These are phyloP conservation scores for Cephus pulcher DNA, from an alignment of 2,888 invertebrate species.

Conservation along the genomic window DNA sequence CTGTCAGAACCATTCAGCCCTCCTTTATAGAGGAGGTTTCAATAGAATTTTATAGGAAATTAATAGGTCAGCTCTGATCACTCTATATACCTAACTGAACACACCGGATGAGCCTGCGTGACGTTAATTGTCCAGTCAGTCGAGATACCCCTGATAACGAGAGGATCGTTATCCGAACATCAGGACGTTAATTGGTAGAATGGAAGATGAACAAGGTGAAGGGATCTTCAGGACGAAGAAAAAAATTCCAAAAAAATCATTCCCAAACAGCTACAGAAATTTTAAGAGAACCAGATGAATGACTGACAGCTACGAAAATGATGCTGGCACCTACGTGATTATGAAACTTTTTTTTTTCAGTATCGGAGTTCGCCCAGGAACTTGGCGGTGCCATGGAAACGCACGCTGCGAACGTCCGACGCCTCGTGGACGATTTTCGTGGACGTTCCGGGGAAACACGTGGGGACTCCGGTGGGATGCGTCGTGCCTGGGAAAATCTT, in stretches of 20 bases:
- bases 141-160: background rate
- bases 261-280: background rate
- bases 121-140: background rate
- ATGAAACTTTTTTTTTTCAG: constrained; percentile 66
- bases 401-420: constrained; percentile 88
- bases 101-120: background rate
- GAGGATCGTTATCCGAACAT: background rate
- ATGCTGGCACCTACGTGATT: background rate
- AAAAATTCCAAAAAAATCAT: background rate
- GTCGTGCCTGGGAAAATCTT: constrained; percentile 91
- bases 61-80: background rate
- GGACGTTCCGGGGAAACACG: constrained; percentile 87
- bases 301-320: background rate
- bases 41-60: background rate
- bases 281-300: background rate
- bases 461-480: constrained; percentile 86
- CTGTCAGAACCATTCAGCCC: background rate
- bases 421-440: constrained; percentile 86
- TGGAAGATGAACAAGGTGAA: background rate
- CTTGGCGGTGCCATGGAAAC: constrained; percentile 90
- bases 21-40: background rate
- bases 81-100: background rate
- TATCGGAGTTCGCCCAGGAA: constrained; percentile 92
- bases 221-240: background rate
- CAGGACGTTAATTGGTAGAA: background rate